Percentiles rank a stretch among this genome's conserved stretches.
Conservation (phyloP, 2,888 invertebrate species). For the Megalurothrips usitatus region DNA sequence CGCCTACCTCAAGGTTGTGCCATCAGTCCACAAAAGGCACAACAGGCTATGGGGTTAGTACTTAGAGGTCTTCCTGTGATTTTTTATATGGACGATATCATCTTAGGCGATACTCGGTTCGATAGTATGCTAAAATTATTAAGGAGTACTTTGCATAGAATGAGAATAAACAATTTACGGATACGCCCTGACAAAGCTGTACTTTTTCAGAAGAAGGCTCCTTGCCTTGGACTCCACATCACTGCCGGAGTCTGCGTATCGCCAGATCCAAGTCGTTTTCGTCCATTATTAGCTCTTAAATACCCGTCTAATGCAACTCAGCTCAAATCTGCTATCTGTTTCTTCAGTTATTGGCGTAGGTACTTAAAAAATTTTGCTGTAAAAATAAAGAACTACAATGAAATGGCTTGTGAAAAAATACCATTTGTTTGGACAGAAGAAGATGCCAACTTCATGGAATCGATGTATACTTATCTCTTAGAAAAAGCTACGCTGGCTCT, state of each 20-base stretch:
- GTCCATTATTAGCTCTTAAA: background rate
- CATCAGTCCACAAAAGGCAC: background rate
- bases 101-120: background rate
- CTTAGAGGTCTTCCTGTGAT: background rate
- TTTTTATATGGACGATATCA: background rate
- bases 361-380: background rate
- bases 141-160: background rate
- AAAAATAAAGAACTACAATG: background rate
- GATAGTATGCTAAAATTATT: background rate
- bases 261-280: background rate
- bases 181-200: background rate
- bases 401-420: too few relatives aligned
- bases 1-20: background rate
- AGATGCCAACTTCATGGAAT: background rate
- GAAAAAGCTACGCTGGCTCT: background rate
- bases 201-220: background rate
- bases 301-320: background rate
- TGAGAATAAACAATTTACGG: background rate
- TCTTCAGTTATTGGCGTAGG: background rate
- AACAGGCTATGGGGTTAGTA: background rate
- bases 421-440: background rate
- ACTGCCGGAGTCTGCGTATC: background rate
- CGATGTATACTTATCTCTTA: background rate
- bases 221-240: background rate
- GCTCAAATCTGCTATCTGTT: background rate